phyloP scores from a whole-genome alignment of 2,113 vertebrate genomes.

The Panurus biarmicus region DNA sequence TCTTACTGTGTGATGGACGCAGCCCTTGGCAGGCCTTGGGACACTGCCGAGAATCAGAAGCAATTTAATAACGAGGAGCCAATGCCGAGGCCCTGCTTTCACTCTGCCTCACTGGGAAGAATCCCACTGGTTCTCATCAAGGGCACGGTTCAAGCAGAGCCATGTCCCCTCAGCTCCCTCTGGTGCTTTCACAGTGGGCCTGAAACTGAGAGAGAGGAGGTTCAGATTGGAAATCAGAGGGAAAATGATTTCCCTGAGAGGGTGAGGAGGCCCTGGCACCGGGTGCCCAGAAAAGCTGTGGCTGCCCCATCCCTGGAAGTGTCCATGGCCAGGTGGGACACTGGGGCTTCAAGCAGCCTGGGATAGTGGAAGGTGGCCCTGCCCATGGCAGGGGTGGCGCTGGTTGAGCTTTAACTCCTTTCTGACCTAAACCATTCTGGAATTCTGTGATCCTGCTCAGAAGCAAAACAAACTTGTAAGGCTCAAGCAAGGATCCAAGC shows the following conservation, averaged over 20 bases:
- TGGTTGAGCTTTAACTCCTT: background rate
- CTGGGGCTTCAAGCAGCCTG: background rate
- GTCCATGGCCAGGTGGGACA: accelerated
- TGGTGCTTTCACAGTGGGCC: background rate
- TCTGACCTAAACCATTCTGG: background rate
- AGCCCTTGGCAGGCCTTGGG: background rate
- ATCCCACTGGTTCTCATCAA: background rate
- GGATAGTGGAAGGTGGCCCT: accelerated
- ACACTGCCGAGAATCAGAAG: background rate
- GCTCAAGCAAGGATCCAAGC: background rate
- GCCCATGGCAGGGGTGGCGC: background rate
- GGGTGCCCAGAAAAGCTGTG: background rate
- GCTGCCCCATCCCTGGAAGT: background rate
- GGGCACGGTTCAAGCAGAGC: background rate
- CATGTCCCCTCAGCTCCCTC: accelerated
- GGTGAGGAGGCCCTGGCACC: background rate
- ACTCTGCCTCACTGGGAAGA: background rate
- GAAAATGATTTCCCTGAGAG: background rate
- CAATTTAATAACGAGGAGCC: slow-evolving; percentile 4
- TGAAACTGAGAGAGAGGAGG: background rate
- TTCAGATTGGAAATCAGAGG: background rate
- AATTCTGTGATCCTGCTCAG: background rate
- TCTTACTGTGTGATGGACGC: background rate
- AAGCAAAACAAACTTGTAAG: background rate
- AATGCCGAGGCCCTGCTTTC: background rate